Evolutionary conservation across 2,888 invertebrate species (phyloP), one percentile per base, ranked within the genome.

Genomic region (Lithophane ornitopus): DNA sequence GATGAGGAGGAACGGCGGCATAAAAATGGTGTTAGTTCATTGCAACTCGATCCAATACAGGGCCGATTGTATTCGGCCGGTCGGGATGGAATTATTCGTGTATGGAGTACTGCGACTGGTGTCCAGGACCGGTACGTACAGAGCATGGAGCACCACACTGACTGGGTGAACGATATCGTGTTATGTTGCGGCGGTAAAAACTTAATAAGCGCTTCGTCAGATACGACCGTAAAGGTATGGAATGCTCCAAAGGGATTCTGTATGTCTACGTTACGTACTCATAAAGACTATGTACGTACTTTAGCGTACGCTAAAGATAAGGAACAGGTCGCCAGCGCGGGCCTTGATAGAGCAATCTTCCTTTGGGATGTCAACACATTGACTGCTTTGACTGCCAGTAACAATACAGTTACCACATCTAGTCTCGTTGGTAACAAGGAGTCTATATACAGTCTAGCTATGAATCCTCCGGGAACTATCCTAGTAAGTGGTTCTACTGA

Each of bases 171-270:
- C 95, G 99, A 99, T 95, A 99, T 99, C 92, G 98, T 99, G 58
- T 97, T 99, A 46, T 99, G 99, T 93, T 99, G 99, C 94, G 98
- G 98, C 85, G 99, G 99, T 56, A 98, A 99, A 94, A 99, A 99
- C 95, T 97, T 99, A 89, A 99, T 99, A 93, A 99, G 99, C 82
- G 99, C 99, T 9, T 99, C 99, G 91, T 99, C 99, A 82, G 99
- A 99, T 94, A 99, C 99, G 34, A 99, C 99, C 62, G 99, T 99
- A 0, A 99, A 99, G 96, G 99, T 99, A 80, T 99, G 99, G 99
- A 99, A 99, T 95, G 99, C 99, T 26, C 99, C 99, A 87, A 99
- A 99, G 97, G 99, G 99, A 14, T 99, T 99, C 92, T 99, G 99
- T 93, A 99, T 99, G 99, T 99, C 99, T 0, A 99, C 99, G 3